A percentile compares a stretch with the other conserved stretches of the same genome.
These are phyloP conservation scores for Drosophila mauritiana DNA, from an alignment of 1,140 invertebrate species.

Conservation along the genomic window DNA sequence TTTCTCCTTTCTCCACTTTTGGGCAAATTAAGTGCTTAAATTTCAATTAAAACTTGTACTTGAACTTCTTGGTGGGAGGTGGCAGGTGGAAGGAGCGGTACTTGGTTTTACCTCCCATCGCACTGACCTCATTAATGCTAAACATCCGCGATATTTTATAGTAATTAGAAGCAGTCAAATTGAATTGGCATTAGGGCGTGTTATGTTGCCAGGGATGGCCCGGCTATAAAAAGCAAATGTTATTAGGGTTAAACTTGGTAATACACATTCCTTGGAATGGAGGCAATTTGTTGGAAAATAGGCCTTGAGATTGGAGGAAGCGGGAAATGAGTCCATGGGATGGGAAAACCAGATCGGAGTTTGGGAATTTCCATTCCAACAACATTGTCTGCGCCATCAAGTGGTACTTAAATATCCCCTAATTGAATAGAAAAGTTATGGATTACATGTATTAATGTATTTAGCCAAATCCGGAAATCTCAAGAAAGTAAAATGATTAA, in stretches of 20 bases:
- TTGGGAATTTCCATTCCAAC: not conserved
- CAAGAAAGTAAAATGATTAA: too few species aligned
- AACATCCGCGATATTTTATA: conserved; percentile 70
- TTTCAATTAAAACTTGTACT: conserved; percentile 77
- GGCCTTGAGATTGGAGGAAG: not conserved
- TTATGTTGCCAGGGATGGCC: not conserved
- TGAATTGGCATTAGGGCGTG: conserved; percentile 51
- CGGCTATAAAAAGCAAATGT: conserved; percentile 57
- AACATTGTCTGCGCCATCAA: not conserved
- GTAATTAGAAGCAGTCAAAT: conserved; percentile 71
- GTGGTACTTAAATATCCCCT: not conserved
- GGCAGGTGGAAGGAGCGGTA: not conserved
- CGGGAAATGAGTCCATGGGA: not conserved
- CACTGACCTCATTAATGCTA: conserved; percentile 60
- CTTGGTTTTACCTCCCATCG: conserved; percentile 21
- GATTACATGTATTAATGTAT: not conserved
- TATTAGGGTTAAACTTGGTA: conserved; percentile 49
- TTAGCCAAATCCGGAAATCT: not conserved
- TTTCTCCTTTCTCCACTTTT: conserved; percentile 18
- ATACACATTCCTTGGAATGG: not conserved
- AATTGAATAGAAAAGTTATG: not conserved
- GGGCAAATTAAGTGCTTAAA: conserved; percentile 74
- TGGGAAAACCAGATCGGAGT: conserved; percentile 2
- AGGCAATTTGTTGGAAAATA: conserved; percentile 4
- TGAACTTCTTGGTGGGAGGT: not conserved